Evolutionary conservation across 2,888 invertebrate genomes (phyloP), one percentile per base, ranked within the genome.

Genomic region (Agrochola circellaris): DNA sequence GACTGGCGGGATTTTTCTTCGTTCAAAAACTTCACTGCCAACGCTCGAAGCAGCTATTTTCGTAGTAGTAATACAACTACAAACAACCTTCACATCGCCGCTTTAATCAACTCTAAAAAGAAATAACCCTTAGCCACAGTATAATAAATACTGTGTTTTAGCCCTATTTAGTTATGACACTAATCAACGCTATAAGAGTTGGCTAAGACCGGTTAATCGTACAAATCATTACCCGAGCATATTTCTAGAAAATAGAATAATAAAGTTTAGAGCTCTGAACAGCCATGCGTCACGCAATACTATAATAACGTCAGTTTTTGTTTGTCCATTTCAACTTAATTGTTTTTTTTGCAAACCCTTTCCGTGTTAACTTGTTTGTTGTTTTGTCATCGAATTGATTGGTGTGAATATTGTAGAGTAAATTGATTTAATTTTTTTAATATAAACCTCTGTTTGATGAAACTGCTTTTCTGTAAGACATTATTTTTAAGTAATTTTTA

Each of bases 251-350:
- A 81, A 70, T 34, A 42, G 45, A 67, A 84, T 65, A 71, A 70
- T 67, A 30, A 77, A 65, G n/a, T 75, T 79, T 48, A 71, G 34
- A 62, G 26, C 58, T 60, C 30, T 48, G 30, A 56, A 81, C 62
- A 42, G 73, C 67, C 77, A 34, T 77, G 78, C 74, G 82, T 77
- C 87, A 88, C 88, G 88, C 88, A 86, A 88, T 81, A 77, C 71
- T 79, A 85, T 86, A 85, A 84, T 88, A 87, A 88, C 75, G 62
- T 23, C 34, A 45, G 79, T 77, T 81, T 87, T 86, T 88, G 82
- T 79, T 77, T 75, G 72, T 51, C 61, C 68, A 73, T 80, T 82
- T 73, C 42, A 13, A 65, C 20, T 38, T 62, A 62, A 77, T 81
- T 72, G 73, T 64, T 74, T 68, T 60, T 79, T 83, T 78, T 81